A percentile compares a stretch with the other conserved stretches of the same genome.
Evolutionary conservation across 1,140 invertebrate species (phyloP).

Genomic region (Melipona quadrifasciata): DNA sequence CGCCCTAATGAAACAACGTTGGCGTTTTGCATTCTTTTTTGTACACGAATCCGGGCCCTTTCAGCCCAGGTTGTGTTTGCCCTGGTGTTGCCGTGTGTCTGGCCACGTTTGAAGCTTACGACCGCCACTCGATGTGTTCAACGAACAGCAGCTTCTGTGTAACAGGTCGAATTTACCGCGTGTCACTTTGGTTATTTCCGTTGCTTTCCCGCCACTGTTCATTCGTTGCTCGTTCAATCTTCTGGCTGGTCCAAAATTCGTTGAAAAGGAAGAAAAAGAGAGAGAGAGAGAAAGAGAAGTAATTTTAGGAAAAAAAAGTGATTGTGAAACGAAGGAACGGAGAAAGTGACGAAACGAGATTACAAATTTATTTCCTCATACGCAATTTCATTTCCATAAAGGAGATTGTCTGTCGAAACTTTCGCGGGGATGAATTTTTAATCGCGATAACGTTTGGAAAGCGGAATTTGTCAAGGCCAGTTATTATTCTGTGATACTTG

Average conservation of each 20-base stretch:
- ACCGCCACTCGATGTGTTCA: not conserved
- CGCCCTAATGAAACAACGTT: not conserved
- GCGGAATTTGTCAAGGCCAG: too few species aligned
- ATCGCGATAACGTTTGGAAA: not conserved
- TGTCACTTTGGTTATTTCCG: not conserved
- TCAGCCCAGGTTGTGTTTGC: not conserved
- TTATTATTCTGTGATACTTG: too few species aligned
- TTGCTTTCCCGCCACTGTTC: not conserved
- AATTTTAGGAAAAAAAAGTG: too few species aligned
- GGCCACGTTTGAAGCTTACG: not conserved
- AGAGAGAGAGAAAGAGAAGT: not conserved
- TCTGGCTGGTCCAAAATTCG: not conserved
- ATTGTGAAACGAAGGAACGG: not conserved
- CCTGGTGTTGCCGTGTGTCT: not conserved
- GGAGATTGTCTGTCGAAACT: not conserved
- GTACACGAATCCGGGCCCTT: not conserved
- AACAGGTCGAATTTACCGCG: too few species aligned
- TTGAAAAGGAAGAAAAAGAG: not conserved
- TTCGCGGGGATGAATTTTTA: not conserved
- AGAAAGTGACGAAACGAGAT: not conserved
- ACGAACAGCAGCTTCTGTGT: not conserved
- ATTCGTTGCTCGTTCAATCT: not conserved
- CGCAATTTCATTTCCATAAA: too few species aligned
- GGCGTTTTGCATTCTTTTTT: constrained; percentile 13
- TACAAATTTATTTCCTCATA: not conserved